Conservation (phyloP, 2,888 invertebrate species). For the Branchipolynoe longqiensis region DNA sequence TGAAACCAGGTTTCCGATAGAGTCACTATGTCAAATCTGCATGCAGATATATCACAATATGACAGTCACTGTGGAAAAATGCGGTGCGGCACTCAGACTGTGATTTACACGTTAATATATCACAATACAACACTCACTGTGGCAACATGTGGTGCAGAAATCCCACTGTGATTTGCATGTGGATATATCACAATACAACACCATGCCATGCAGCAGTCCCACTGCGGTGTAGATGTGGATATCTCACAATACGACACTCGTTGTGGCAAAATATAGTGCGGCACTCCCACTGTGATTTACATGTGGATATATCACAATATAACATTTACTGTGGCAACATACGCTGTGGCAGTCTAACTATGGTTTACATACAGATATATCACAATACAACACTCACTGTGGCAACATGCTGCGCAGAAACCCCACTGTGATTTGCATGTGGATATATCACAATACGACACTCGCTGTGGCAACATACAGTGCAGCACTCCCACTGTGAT, state of each 20-base stretch:
- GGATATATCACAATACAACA: no score
- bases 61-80: conserved; percentile 81
- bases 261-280: background rate
- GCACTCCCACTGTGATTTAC: background rate
- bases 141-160: conserved; percentile 84
- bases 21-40: no score
- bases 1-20: no score
- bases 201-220: no score
- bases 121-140: conserved; percentile 77
- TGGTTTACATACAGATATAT: no score
- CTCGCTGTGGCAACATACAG: background rate
- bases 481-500: background rate
- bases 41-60: background rate
- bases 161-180: no score
- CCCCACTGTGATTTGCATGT: no score
- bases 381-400: no score
- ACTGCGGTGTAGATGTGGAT: background rate
- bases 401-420: no score
- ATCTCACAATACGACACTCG: no score
- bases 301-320: background rate
- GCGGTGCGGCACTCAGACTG: conserved; percentile 89
- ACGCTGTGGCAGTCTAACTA: conserved; percentile 86
- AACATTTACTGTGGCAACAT: conserved; percentile 82
- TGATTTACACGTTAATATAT: conserved; percentile 90
- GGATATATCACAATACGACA: no score